phyloP scores from a whole-genome alignment of 2,888 invertebrate genomes.

The Miltochrista miniata region DNA sequence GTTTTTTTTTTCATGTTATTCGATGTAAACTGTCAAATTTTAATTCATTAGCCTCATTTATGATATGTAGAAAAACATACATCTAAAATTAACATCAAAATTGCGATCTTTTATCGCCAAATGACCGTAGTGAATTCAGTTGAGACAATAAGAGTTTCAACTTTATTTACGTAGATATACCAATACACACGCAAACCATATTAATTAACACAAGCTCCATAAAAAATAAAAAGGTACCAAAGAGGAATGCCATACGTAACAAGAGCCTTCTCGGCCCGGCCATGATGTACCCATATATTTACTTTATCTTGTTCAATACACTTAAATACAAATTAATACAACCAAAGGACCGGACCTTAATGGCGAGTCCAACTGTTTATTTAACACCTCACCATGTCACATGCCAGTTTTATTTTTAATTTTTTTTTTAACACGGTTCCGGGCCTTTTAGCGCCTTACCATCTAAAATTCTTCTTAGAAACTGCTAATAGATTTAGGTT shows the following conservation, averaged over 20 bases:
- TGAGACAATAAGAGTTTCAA: neutral
- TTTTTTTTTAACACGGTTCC: conserved; percentile 50
- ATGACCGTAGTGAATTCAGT: neutral
- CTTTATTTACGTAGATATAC: neutral
- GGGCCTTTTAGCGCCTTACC: conserved; percentile 70
- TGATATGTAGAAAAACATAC: neutral
- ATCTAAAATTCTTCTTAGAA: conserved; percentile 48
- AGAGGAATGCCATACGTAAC: conserved; percentile 50
- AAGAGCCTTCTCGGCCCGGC: conserved; percentile 51
- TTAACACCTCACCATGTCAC: conserved; percentile 80
- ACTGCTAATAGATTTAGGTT: conserved; percentile 49
- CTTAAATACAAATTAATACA: conserved; percentile 84
- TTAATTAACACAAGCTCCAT: conserved; percentile 31
- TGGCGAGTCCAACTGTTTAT: conserved; percentile 78
- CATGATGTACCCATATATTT: conserved; percentile 73
- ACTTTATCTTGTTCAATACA: conserved; percentile 83
- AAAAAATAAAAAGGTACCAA: conserved; percentile 17
- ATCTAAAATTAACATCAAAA: neutral
- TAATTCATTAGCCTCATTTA: neutral
- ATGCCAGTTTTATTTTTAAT: conserved; percentile 62
- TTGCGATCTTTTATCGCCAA: neutral
- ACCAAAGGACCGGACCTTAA: conserved; percentile 75
- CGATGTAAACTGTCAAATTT: neutral
- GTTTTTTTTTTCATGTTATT: neutral
- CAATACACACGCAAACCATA: conserved; percentile 10